Conservation (phyloP, 2,113 vertebrate species). For the Crotalus horridus region DNA sequence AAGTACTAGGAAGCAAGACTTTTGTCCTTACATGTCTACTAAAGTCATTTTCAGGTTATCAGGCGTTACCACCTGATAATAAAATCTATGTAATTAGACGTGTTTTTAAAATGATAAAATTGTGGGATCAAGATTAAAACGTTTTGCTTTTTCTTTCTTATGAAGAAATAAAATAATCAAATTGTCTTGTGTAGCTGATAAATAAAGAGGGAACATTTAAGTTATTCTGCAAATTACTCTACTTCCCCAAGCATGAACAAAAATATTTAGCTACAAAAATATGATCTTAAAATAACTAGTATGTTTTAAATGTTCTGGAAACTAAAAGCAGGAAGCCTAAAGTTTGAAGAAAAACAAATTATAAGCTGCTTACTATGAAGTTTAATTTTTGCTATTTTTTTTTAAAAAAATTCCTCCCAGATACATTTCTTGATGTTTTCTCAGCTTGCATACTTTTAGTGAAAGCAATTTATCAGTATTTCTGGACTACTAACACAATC, state of each 20-base stretch:
- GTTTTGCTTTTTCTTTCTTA: background rate
- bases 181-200: background rate
- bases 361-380: conserved; percentile 25
- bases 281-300: background rate
- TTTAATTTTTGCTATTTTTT: conserved; percentile 34
- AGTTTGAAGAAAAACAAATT: background rate
- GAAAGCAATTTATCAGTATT: background rate
- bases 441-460: background rate
- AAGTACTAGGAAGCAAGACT: background rate
- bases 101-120: conserved; percentile 1
- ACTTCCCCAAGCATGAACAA: background rate
- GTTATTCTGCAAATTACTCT: conserved; percentile 57
- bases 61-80: background rate
- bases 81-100: background rate
- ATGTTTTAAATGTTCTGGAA: conserved; percentile 30
- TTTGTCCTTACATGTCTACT: background rate
- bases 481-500: background rate
- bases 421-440: background rate
- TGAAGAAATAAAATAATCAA: background rate
- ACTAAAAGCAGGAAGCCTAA: conserved; percentile 27
- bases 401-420: background rate
- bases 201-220: background rate
- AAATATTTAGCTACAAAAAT: conserved; percentile 39
- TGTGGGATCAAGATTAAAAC: background rate
- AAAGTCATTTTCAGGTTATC: background rate